Evolutionary conservation across 2,888 invertebrate genomes (phyloP), one percentile per base, ranked within the genome.

Genomic region (Trichopoda pennipes): DNA sequence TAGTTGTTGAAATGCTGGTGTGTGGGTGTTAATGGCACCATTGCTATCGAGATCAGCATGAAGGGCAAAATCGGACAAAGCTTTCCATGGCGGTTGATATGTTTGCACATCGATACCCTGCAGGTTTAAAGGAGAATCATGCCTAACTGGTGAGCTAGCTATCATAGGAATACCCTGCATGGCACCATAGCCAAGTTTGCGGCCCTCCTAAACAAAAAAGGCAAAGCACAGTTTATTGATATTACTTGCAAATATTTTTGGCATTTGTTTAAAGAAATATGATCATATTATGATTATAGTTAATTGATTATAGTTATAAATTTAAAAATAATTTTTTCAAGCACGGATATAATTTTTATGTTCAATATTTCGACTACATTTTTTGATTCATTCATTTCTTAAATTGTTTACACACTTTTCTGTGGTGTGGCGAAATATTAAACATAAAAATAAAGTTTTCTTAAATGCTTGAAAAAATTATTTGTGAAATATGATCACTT

Each of bases 161-260:
- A 99, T 97, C 95, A 99, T 96, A 21, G 99, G 99, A 86, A 99
- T 98, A 80, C 98, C 98, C 90, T 98, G 98, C 96, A 98, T 96
- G 87, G 96, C 95, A 90, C 97, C 97, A 92, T 97, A 97, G 85
- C 97, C 97, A 91, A 98, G 93, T 91, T 98, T 97, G 86, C 98
- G 94, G 87, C 98, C 98, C 80, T 86, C 86, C 86, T 86, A n/a
- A n/a, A 64, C n/a, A 79, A 74, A n/a, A 55, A 76, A 42, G 23
- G 6, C 55, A 47, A 49, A 23, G 23, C 38, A 38, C 10, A 23
- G 19, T 72, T 60, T 3, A 19, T 17, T 21, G 14, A 55, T 8
- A 16, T 3, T 7, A n/a, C 8, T 17, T n/a, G 1, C 10, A 68
- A n/a, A 55, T 44, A 9, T 32, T 28, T 28, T 53, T 28, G 21